Evolutionary conservation across 2,113 vertebrate genomes (phyloP).

Genomic region (Dipodomys merriami): DNA sequence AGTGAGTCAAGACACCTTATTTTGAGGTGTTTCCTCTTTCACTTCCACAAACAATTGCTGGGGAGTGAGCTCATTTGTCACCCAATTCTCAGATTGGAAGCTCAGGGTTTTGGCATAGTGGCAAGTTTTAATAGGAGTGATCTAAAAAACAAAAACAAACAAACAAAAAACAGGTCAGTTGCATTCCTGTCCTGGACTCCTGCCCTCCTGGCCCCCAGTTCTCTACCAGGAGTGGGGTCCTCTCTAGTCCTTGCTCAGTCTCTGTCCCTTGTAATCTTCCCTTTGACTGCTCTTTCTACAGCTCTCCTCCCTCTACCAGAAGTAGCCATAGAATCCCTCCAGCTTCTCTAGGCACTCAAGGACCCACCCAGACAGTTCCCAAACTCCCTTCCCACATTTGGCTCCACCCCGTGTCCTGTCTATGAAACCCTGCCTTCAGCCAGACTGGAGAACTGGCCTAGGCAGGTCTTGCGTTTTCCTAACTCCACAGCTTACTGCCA

Average conservation of each 20-base stretch:
- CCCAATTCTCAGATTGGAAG: background rate
- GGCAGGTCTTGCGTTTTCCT: conserved; percentile 60
- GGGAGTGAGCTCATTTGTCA: conserved; percentile 19
- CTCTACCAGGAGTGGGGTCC: background rate
- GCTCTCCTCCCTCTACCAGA: background rate
- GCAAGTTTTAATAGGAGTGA: background rate
- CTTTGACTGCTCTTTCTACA: background rate
- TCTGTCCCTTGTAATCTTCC: background rate
- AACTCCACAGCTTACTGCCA: conserved; percentile 2
- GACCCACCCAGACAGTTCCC: conserved; percentile 21
- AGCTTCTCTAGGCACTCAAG: background rate
- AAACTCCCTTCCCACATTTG: background rate
- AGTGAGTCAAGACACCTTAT: conserved; percentile 65
- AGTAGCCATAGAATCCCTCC: background rate
- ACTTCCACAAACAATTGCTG: conserved; percentile 73
- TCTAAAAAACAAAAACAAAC: background rate
- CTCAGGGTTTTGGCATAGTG: background rate
- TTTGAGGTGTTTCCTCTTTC: conserved; percentile 77
- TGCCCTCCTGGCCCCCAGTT: background rate
- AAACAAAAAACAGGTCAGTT: background rate
- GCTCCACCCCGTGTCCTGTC: background rate
- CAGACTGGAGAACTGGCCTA: conserved; percentile 28
- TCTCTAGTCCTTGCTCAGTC: background rate
- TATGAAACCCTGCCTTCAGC: conserved; percentile 15
- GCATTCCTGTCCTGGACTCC: background rate